Percentiles rank a stretch among this genome's conserved stretches.
Evolutionary conservation across 1,140 invertebrate genomes (phyloP).

Genomic region (Ceratina calcarata): DNA sequence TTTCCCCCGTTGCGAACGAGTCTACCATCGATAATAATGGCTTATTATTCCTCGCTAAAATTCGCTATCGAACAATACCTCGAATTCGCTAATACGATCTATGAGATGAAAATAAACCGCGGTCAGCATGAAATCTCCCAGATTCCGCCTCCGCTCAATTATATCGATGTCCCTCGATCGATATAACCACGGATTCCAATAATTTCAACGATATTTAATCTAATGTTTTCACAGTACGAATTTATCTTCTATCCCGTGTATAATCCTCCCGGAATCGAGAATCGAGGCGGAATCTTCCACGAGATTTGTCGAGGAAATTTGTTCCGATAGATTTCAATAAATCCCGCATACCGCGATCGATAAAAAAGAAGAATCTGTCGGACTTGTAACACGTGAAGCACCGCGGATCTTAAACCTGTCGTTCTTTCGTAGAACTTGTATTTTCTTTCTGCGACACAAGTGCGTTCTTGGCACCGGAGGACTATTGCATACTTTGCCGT

Average conservation of each 20-base stretch:
- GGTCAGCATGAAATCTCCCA: constrained; percentile 11
- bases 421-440: constrained; percentile 62
- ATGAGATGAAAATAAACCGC: constrained; percentile 52
- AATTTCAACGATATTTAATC: constrained; percentile 16
- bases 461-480: constrained; percentile 62
- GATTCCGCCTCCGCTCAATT: constrained; percentile 3
- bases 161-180: too few relatives aligned
- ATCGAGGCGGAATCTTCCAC: background rate
- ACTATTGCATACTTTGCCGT: constrained; percentile 46
- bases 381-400: constrained; percentile 44
- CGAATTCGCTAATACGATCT: constrained; percentile 10
- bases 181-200: background rate
- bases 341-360: background rate
- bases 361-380: background rate
- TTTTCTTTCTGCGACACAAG: constrained; percentile 54
- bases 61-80: constrained; percentile 31
- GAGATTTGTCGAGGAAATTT: background rate
- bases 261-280: background rate
- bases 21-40: background rate
- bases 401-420: constrained; percentile 40
- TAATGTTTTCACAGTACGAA: background rate
- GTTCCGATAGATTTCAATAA: background rate
- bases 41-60: constrained; percentile 41
- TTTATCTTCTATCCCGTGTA: constrained; percentile 1
- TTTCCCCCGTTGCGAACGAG: constrained; percentile 22